Conservation (phyloP, 2,888 invertebrate genomes). For the Yponomeuta sedellus region DNA sequence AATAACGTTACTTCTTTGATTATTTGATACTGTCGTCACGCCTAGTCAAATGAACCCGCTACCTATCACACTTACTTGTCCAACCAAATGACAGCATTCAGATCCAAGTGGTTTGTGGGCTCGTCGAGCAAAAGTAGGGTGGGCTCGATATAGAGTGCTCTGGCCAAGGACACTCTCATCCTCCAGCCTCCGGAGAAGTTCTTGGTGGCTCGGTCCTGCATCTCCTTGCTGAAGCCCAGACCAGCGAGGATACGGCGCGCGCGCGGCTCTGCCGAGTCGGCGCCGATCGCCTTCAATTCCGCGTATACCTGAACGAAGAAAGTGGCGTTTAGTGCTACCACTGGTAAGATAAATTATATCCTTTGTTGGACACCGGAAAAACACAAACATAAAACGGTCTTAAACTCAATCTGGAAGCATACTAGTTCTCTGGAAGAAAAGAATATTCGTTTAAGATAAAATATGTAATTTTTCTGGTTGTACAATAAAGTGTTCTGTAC, state of each 20-base stretch:
- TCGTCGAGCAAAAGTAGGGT: conserved; percentile 98
- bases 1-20: no score
- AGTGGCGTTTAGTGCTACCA: not conserved
- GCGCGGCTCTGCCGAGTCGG: conserved; percentile 97
- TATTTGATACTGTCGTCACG: no score
- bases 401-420: no score
- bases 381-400: no score
- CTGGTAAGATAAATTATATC: no score
- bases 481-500: no score
- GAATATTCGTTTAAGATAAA: no score
- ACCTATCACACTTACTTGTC: conserved; percentile 86
- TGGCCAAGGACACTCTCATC: conserved; percentile 98
- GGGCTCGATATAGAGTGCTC: conserved; percentile 97
- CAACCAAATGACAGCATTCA: conserved; percentile 99
- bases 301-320: conserved; percentile 83
- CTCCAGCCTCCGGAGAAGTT: conserved; percentile 98
- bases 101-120: conserved; percentile 99
- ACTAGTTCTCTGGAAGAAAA: no score
- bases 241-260: conserved; percentile 97
- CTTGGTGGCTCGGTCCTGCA: conserved; percentile 94
- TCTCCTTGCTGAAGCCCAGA: conserved; percentile 92
- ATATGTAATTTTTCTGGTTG: no score
- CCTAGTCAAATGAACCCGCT: no score
- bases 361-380: no score
- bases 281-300: conserved; percentile 96